Evolutionary conservation across 2,797 vertebrate genomes (phyloP), one percentile per base, ranked within the genome.

Genomic region (Alectoris magna): DNA sequence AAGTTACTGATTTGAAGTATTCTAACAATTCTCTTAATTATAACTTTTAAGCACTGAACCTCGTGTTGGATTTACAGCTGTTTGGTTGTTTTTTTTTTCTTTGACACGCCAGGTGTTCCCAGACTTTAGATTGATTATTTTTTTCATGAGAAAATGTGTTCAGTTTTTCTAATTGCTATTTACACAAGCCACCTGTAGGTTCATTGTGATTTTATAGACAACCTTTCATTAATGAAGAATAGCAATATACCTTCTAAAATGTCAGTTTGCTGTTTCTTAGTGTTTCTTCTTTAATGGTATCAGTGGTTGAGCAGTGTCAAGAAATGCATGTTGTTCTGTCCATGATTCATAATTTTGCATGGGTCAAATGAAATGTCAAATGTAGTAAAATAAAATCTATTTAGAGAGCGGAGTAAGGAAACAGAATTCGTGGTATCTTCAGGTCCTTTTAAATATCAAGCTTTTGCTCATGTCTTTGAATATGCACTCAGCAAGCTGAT

Each of bases 151-250:
- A 80, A n/a, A 18, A 46, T 66, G 77, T 74, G 43, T 83, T 85
- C 55, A 62, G 0, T 84, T 93, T 90, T 95, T 89, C 75, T 74
- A 89, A 92, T 93, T 79, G 80, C 66, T 77, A 1, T 85, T 94
- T 94, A 43, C 36, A 90, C 82, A 80, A 87, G 16, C 29, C 14
- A 44, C 46, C 19, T 21, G 11, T 44, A 19, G 44, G 31, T 48
- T 76, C 44, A 29, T 3, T 88, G 72, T 34, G 31, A 24, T 91
- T 88, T 31, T 72, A 72, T 14, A 59, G 84, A 78, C 56, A 70
- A 84, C 6, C 41, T 79, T 51, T 72, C 55, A 38, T 66, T 78
- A 73, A 84, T 82, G 67, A 84, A 91, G 88, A 95, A 46, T 10
- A 14, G 59, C 70, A 41, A 21, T 41, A 29, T 27, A 53, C 5